Conservation (phyloP, 2,113 vertebrate genomes). For the Crotalus viridis region DNA sequence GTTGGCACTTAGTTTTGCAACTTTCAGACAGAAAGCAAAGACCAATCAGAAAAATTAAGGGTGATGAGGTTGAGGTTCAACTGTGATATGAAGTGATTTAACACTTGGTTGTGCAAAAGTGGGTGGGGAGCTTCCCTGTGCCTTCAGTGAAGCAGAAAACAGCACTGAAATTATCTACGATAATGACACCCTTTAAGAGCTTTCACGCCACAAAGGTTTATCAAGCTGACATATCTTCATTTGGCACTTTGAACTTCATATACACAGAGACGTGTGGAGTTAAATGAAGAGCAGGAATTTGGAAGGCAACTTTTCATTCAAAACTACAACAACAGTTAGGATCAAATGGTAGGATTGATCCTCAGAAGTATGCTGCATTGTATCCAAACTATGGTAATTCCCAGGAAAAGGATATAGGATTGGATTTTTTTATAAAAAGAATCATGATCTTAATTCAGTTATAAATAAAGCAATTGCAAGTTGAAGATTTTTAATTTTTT, state of each 20-base stretch:
- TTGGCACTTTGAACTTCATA: slow-evolving; percentile 7
- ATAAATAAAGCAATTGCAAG: neutral
- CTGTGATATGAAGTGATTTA: slow-evolving; percentile 60
- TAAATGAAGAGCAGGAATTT: neutral
- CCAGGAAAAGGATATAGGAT: too few relatives aligned
- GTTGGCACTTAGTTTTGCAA: slow-evolving; percentile 40
- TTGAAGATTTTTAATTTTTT: neutral
- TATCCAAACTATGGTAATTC: neutral
- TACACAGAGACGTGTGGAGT: fast-evolving
- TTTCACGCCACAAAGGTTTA: slow-evolving; percentile 68
- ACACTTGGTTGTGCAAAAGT: slow-evolving; percentile 58
- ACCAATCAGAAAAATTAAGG: slow-evolving; percentile 56
- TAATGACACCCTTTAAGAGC: slow-evolving; percentile 73
- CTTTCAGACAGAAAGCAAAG: slow-evolving; percentile 59
- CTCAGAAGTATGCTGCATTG: neutral
- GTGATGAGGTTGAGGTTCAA: slow-evolving; percentile 48
- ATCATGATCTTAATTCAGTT: neutral
- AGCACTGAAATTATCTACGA: slow-evolving; percentile 79
- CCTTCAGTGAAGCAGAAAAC: slow-evolving; percentile 81
- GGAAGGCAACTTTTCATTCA: neutral
- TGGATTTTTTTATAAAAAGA: neutral
- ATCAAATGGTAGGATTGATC: neutral
- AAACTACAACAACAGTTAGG: neutral
- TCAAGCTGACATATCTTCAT: neutral
- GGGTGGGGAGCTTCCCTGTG: slow-evolving; percentile 74